These are phyloP conservation scores for Oreochromis niloticus DNA, from an alignment of 2,113 vertebrate species.

Conservation along the genomic window DNA sequence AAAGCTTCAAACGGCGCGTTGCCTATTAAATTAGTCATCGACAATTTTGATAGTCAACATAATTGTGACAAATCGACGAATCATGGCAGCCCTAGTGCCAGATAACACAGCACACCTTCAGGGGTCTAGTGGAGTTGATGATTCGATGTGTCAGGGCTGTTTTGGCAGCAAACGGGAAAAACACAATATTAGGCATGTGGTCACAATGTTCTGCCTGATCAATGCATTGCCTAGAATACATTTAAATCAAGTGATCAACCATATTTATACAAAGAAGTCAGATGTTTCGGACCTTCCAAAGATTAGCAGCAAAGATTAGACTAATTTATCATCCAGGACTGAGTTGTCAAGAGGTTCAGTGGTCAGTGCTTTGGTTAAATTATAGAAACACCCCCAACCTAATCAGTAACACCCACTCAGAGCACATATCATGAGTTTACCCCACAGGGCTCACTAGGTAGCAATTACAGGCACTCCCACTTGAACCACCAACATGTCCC, in stretches of 20 bases:
- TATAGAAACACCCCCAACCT: not conserved
- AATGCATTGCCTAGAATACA: not conserved
- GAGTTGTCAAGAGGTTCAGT: not conserved
- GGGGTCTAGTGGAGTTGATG: not conserved
- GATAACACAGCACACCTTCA: not conserved
- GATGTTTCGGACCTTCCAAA: not conserved
- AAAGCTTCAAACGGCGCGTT: accelerated
- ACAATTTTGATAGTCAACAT: not conserved
- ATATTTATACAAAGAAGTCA: not conserved
- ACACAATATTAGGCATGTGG: not conserved
- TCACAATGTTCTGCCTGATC: not conserved
- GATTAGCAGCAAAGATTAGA: not conserved
- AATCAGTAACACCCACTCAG: slow-evolving; percentile 5
- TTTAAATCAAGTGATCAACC: not conserved
- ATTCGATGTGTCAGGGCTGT: not conserved
- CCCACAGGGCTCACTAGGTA: slow-evolving; percentile 27
- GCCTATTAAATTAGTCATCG: not conserved
- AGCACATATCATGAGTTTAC: not conserved
- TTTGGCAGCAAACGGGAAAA: not conserved
- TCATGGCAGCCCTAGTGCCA: not conserved
- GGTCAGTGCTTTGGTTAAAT: not conserved
- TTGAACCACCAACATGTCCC: not conserved
- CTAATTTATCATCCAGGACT: not conserved
- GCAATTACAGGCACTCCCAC: slow-evolving; percentile 40
- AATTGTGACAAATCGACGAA: not conserved